Evolutionary conservation across 2,113 vertebrate genomes (phyloP).

Genomic region (Montifringilla adamsi): DNA sequence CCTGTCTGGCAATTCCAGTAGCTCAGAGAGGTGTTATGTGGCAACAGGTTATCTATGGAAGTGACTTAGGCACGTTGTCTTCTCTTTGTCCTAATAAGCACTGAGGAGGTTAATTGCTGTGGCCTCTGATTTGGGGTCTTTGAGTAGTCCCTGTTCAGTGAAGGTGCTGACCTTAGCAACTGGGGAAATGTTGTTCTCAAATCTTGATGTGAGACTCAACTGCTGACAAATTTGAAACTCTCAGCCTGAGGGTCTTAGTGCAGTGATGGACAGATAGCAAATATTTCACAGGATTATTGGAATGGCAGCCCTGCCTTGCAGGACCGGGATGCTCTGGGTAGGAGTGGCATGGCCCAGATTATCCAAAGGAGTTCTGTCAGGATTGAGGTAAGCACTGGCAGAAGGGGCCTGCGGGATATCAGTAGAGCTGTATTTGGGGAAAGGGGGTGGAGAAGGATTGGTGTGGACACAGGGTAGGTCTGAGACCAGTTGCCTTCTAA

Average conservation of each 20-base stretch:
- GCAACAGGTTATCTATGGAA: not conserved
- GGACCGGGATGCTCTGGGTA: not conserved
- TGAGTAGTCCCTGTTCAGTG: not conserved
- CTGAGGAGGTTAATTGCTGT: constrained; percentile 26
- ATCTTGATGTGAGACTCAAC: not conserved
- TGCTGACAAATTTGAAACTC: constrained; percentile 56
- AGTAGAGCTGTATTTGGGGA: not conserved
- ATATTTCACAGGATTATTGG: constrained; percentile 51
- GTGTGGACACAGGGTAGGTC: not conserved
- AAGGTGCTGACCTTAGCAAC: constrained; percentile 25
- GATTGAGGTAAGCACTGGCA: not conserved
- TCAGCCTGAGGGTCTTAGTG: constrained; percentile 14
- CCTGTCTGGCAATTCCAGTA: not conserved
- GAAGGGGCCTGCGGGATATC: not conserved
- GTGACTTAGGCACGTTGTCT: not conserved
- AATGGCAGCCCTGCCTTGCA: not conserved
- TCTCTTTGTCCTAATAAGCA: constrained; percentile 17
- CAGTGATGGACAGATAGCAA: constrained; percentile 37
- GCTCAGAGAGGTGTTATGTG: not conserved
- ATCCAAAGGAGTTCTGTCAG: not conserved
- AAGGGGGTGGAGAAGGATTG: not conserved
- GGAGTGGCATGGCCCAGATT: not conserved
- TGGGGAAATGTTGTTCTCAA: constrained; percentile 8
- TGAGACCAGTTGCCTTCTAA: not conserved
- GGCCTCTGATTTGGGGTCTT: not conserved